A percentile compares a stretch with the other conserved stretches of the same genome.
These are phyloP conservation scores for Thunnus albacares DNA, from an alignment of 2,797 vertebrate species.

Conservation along the genomic window DNA sequence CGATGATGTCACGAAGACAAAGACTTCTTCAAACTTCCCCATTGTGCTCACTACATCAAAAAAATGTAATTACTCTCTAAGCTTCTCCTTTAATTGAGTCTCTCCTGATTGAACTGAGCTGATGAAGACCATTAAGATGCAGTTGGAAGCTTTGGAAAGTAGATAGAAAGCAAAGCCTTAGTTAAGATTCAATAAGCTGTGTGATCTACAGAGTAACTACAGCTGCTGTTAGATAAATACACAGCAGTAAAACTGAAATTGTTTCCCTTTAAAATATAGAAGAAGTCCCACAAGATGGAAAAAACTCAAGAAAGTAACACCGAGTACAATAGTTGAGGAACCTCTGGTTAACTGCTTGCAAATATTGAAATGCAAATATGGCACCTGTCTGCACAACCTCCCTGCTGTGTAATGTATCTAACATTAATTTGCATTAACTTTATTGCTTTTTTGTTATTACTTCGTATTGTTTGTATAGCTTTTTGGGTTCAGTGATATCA, in stretches of 20 bases:
- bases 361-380: background rate
- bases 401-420: background rate
- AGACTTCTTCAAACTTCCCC: too few relatives aligned
- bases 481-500: background rate
- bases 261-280: background rate
- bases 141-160: too few relatives aligned
- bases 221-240: background rate
- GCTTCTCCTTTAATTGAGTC: too few relatives aligned
- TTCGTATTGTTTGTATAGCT: constrained; percentile 6
- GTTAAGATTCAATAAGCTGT: too few relatives aligned
- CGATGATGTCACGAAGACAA: too few relatives aligned
- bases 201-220: background rate
- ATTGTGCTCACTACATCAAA: too few relatives aligned
- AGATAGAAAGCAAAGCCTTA: too few relatives aligned
- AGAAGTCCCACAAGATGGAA: background rate
- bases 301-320: background rate
- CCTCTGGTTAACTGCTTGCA: background rate
- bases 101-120: too few relatives aligned
- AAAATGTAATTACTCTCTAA: too few relatives aligned
- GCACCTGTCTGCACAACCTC: background rate
- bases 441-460: background rate
- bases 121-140: too few relatives aligned
- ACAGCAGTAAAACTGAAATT: background rate
- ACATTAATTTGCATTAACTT: background rate
- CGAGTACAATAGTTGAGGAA: too few relatives aligned